Evolutionary conservation across 2,113 vertebrate genomes (phyloP).

Genomic region (Zootoca vivipara): DNA sequence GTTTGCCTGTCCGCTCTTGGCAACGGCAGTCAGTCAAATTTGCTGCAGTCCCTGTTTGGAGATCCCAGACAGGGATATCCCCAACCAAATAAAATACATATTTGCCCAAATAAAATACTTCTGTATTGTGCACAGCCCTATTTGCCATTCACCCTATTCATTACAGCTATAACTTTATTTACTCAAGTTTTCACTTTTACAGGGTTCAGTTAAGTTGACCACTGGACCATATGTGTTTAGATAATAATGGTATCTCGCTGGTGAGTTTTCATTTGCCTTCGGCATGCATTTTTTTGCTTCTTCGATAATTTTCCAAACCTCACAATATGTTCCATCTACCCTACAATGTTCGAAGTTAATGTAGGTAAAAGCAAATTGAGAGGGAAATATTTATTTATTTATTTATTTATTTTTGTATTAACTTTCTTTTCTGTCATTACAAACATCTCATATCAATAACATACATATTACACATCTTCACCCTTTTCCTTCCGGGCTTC

Average conservation of each 20-base stretch:
- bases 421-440: too few species aligned
- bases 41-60: not conserved
- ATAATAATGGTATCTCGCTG: not conserved
- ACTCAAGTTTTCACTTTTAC: not conserved
- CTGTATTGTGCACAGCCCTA: not conserved
- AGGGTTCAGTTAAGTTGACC: not conserved
- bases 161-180: not conserved
- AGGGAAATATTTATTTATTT: conserved; percentile 51
- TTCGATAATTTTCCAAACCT: not conserved
- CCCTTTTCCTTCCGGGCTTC: too few species aligned
- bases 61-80: not conserved
- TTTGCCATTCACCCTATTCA: not conserved
- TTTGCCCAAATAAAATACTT: not conserved
- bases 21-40: not conserved
- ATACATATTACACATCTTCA: too few species aligned
- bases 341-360: conserved; percentile 38
- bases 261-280: not conserved
- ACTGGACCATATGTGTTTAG: not conserved
- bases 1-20: not conserved
- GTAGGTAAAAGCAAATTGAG: conserved; percentile 39
- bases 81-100: not conserved
- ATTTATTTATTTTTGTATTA: too few species aligned
- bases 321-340: conserved; percentile 36
- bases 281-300: not conserved
- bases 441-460: too few species aligned